A percentile compares a stretch with the other conserved stretches of the same genome.
Evolutionary conservation across 2,888 invertebrate species (phyloP).

Genomic region (Leptopilina drosophilae): DNA sequence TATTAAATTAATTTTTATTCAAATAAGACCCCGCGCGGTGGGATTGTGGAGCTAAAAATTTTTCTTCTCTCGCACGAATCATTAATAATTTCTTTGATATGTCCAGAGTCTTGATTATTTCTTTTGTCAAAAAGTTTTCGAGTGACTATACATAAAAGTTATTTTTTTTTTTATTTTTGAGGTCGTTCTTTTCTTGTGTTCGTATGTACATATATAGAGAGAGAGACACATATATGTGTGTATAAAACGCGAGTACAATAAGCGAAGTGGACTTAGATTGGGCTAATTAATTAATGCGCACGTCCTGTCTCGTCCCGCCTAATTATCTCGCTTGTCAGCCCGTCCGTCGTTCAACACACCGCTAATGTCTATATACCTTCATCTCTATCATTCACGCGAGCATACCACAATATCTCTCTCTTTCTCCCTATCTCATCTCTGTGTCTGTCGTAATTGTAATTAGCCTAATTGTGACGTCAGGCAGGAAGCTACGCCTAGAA

Average conservation of each 20-base stretch:
- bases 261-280: slow-evolving; percentile 75
- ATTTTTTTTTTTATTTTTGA: slow-evolving; percentile 57
- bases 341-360: slow-evolving; percentile 66
- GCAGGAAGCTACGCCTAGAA: slow-evolving; percentile 75
- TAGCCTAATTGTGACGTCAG: slow-evolving; percentile 75
- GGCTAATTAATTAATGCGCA: slow-evolving; percentile 77
- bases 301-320: slow-evolving; percentile 76
- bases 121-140: slow-evolving; percentile 19
- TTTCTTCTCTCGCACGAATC: neutral
- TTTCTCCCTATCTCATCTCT: slow-evolving; percentile 43
- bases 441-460: slow-evolving; percentile 73
- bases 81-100: slow-evolving; percentile 25
- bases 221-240: no score
- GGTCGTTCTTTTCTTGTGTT: slow-evolving; percentile 65
- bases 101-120: slow-evolving; percentile 7
- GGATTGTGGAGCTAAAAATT: neutral
- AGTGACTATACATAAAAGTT: slow-evolving; percentile 40
- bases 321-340: slow-evolving; percentile 75
- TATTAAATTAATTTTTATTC: slow-evolving; percentile 9
- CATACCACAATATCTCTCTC: slow-evolving; percentile 49
- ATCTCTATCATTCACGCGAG: slow-evolving; percentile 51
- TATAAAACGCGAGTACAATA: slow-evolving; percentile 65
- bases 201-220: no score
- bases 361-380: slow-evolving; percentile 59
- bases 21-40: neutral